Evolutionary conservation across 2,888 invertebrate genomes (phyloP).

Genomic region (Drosophila kuntzei): DNA sequence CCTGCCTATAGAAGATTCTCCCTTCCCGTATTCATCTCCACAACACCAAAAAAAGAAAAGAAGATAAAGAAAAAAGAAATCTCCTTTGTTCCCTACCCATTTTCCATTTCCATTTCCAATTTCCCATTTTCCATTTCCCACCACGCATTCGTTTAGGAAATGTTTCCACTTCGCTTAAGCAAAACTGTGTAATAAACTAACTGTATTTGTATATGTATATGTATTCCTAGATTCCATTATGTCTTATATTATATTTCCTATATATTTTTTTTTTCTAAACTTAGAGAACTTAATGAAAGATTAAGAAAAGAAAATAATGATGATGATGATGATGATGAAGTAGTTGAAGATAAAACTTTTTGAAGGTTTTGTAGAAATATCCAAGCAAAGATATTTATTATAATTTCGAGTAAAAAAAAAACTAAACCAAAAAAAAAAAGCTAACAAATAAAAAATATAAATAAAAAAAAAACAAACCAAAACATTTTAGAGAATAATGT

Average conservation of each 20-base stretch:
- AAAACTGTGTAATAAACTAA: constrained; percentile 32
- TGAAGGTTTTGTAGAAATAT: constrained; percentile 27
- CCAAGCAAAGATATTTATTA: constrained; percentile 27
- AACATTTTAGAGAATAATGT: constrained; percentile 62
- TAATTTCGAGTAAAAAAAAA: constrained; percentile 27
- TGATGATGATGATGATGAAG: background rate
- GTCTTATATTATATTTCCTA: constrained; percentile 23
- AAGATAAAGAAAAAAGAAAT: background rate
- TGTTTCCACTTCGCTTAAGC: constrained; percentile 30
- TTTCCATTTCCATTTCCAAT: background rate
- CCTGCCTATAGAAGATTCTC: constrained; percentile 22
- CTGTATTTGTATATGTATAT: constrained; percentile 50
- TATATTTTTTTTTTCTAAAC: constrained; percentile 22
- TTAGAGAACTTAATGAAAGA: constrained; percentile 19
- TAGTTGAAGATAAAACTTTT: constrained; percentile 1
- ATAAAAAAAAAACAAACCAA: constrained; percentile 15
- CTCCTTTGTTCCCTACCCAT: background rate
- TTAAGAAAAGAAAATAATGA: background rate
- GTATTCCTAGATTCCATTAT: constrained; percentile 42
- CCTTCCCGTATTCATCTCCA: background rate
- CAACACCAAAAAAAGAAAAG: background rate
- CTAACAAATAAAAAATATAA: constrained; percentile 4
- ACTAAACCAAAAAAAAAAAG: constrained; percentile 1
- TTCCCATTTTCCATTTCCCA: background rate
- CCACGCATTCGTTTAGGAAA: constrained; percentile 19